Evolutionary conservation across 2,888 invertebrate species (phyloP), one percentile per base, ranked within the genome.

Genomic region (Arrhopalites spinosus): DNA sequence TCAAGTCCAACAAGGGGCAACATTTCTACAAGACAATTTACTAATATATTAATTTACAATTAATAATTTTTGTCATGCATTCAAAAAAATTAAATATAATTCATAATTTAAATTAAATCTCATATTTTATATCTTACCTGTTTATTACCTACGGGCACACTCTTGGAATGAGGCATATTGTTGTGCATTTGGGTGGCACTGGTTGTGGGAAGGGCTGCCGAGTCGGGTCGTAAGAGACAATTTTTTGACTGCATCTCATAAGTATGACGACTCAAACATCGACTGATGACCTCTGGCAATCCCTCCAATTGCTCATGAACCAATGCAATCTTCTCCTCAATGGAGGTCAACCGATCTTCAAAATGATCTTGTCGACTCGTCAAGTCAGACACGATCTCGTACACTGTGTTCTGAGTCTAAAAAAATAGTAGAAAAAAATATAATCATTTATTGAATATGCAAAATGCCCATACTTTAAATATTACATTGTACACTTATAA

Each of bases 331-430:
- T 95, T 95, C 85, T 96, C 95, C 88, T 98, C 98, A 86, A 99
- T 90, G 84, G 93, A 92, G 82, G 92, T 91, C 84, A 98, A 89
- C 84, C 97, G 91, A 87, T 96, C 95, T 86, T 98, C 98, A 83
- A 98, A 90, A 71, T 91, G 90, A 86, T 96, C 95, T 87, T 98
- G 97, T 73, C 96, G 91, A 78, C 93, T 91, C 85, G 95, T 95
- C 93, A 98, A 95, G 84, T 98, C 98, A 75, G 96, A 95, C 81
- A 99, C 97, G 84, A 98, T 93, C 88, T 98, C 98, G 86, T 98
- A 98, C 83, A 98, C 96, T 73, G 95, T 95, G 85, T 95, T 96
- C 88, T 98, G 97, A 81, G 97, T 98, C 98, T 98, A 90, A 82
- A 89, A 88, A 84, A 88, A 85, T 85, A 67, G 73, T 13, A 61